Percentiles rank a stretch among this genome's conserved stretches.
Evolutionary conservation across 2,888 invertebrate species (phyloP).

Genomic region (Cataglyphis albicans): DNA sequence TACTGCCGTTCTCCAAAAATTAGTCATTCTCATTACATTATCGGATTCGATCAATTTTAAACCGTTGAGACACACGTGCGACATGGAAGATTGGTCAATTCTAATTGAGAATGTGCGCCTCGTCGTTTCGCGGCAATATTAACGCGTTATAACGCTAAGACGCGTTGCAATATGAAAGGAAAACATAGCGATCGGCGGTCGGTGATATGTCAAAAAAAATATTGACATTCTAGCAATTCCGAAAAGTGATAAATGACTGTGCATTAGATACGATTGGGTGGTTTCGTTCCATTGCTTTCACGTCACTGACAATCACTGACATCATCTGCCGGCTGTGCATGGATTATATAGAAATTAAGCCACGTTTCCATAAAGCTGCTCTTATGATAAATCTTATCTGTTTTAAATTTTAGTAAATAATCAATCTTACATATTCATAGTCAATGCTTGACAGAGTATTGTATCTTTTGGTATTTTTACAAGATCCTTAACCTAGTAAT

Average conservation of each 20-base stretch:
- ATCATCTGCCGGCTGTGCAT: neutral
- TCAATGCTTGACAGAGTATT: neutral
- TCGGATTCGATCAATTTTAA: slow-evolving; percentile 23
- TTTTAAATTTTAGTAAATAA: neutral
- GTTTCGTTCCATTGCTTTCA: neutral
- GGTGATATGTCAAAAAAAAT: slow-evolving; percentile 28
- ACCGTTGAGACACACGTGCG: slow-evolving; percentile 24
- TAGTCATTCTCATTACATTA: slow-evolving; percentile 5
- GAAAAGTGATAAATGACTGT: slow-evolving; percentile 1
- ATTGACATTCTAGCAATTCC: slow-evolving; percentile 7
- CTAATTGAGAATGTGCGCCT: neutral
- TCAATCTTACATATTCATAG: neutral
- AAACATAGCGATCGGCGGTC: slow-evolving; percentile 28
- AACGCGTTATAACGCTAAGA: neutral
- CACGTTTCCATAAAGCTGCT: neutral
- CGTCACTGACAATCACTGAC: slow-evolving; percentile 3
- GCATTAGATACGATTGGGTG: neutral
- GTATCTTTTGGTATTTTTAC: neutral
- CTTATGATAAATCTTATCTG: neutral
- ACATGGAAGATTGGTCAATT: slow-evolving; percentile 9
- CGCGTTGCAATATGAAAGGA: neutral
- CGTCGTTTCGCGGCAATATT: neutral
- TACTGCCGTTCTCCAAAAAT: neutral
- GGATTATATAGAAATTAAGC: neutral
- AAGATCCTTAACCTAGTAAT: too few species aligned